Base-by-base conservation (phyloP, 2,888 invertebrate genomes). In the Luperina testacea region DNA sequence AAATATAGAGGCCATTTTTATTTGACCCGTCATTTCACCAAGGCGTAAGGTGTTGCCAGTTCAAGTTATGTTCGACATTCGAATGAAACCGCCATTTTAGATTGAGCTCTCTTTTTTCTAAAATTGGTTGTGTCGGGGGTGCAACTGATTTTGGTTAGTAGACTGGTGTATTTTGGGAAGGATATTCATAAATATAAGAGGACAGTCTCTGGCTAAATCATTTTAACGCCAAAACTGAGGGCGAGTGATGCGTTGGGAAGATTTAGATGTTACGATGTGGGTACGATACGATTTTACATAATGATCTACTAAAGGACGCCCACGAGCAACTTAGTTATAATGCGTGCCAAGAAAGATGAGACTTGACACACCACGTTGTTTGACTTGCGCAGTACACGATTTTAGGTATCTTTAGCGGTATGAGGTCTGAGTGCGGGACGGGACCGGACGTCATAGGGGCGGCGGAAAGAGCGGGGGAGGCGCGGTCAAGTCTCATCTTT, bases 171-270 rank as follows among this genome's bases (percentile, higher is more conserved):
- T 95, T 95, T 95, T 88, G 86, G 92, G 91, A 82, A 80, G 76
- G 85, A 86, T 90, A 90, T 92, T 93, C 94, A 94, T 95, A 95
- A 83, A 86, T 94, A 65, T 93, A 90, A 92, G 90, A 84, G 90
- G 92, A 92, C 92, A 91, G 90, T 83, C 90, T 90, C 90, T 90
- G 91, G 89, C 92, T 95, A 95, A 95, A 95, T 95, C 95, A 95
- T 95, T 95, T 95, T 95, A 95, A 95, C 94, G 95, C 94, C 94
- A 95, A 94, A 95, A 94, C 94, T 92, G 91, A 90, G 92, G 90
- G 92, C 90, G 91, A 89, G 89, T 92, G 93, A 93, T 90, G 91
- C 84, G 90, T 88, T 65, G 53, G 59, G 57, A 48, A n/a, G 5
- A 4, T 91, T 94, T 91, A 92, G 20, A 83, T 17, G 57, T 13